Evolutionary conservation across 2,888 invertebrate species (phyloP).

Genomic region (Melipona beecheii): DNA sequence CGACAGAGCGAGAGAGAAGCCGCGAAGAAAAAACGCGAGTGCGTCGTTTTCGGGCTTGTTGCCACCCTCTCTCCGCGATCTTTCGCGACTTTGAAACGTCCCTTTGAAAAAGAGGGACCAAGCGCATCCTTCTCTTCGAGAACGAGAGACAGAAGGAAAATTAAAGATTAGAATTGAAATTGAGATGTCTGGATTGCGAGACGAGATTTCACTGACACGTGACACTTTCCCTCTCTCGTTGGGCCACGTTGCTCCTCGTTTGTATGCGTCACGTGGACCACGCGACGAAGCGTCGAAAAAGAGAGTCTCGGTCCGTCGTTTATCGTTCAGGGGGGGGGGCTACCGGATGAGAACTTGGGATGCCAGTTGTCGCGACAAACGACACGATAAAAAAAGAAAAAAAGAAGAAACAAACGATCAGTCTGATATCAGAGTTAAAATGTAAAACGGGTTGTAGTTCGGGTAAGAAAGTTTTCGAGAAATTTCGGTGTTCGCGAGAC

Average conservation of each 20-base stretch:
- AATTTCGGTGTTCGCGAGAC: conserved; percentile 27
- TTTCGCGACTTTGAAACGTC: conserved; percentile 18
- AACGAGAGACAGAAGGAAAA: not conserved
- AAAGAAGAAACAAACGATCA: not conserved
- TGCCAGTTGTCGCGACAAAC: conserved; percentile 37
- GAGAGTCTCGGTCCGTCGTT: conserved; percentile 76
- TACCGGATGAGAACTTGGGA: conserved; percentile 44
- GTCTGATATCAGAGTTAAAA: not conserved
- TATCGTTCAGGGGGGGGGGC: conserved; percentile 46
- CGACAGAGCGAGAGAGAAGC: conserved; percentile 57
- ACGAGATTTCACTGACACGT: conserved; percentile 32
- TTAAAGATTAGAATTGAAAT: not conserved
- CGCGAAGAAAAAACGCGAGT: conserved; percentile 62
- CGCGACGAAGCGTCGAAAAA: conserved; percentile 78
- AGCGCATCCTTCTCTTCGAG: not conserved
- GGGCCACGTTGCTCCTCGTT: conserved; percentile 69
- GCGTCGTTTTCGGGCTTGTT: conserved; percentile 76
- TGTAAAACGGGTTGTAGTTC: not conserved
- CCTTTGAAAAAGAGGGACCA: not conserved
- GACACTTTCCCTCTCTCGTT: conserved; percentile 66
- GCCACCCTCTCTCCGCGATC: conserved; percentile 5
- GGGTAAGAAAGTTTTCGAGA: not conserved
- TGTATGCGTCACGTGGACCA: conserved; percentile 39
- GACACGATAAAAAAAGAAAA: conserved; percentile 19
- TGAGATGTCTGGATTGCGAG: not conserved